Percentiles rank a stretch among this genome's conserved stretches.
Evolutionary conservation across 2,888 invertebrate genomes (phyloP).

Genomic region (Pammene aurita): DNA sequence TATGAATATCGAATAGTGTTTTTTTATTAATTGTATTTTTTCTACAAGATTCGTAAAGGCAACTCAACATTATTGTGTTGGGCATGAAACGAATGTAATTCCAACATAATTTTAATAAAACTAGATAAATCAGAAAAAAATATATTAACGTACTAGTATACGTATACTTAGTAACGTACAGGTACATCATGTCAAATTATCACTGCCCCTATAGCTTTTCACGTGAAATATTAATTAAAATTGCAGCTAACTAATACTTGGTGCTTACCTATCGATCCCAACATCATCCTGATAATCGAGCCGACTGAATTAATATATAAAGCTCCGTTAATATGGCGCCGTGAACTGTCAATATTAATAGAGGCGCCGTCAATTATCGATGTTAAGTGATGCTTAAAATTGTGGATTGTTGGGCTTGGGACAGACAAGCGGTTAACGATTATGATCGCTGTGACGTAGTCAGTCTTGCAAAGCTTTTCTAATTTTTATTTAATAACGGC

Average conservation of each 20-base stretch:
- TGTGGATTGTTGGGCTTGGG: conserved; percentile 56
- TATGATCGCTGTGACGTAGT: not conserved
- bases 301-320: conserved; percentile 21
- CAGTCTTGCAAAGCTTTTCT: not conserved
- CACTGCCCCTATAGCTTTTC: too few relatives aligned
- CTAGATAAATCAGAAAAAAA: too few relatives aligned
- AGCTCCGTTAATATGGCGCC: conserved; percentile 20
- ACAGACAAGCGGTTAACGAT: conserved; percentile 37
- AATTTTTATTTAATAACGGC: too few relatives aligned
- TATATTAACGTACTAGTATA: too few relatives aligned
- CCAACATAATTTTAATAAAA: too few relatives aligned
- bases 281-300: not conserved
- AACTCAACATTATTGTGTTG: too few relatives aligned
- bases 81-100: too few relatives aligned
- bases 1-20: too few relatives aligned
- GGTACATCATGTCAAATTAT: too few relatives aligned
- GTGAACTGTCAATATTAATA: conserved; percentile 76
- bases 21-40: too few relatives aligned
- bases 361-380: conserved; percentile 76
- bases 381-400: conserved; percentile 76
- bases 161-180: too few relatives aligned
- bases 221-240: not conserved
- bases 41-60: too few relatives aligned
- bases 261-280: not conserved
- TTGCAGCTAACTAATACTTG: not conserved